phyloP scores from a whole-genome alignment of 2,113 vertebrate genomes.

The Heptranchias perlo region DNA sequence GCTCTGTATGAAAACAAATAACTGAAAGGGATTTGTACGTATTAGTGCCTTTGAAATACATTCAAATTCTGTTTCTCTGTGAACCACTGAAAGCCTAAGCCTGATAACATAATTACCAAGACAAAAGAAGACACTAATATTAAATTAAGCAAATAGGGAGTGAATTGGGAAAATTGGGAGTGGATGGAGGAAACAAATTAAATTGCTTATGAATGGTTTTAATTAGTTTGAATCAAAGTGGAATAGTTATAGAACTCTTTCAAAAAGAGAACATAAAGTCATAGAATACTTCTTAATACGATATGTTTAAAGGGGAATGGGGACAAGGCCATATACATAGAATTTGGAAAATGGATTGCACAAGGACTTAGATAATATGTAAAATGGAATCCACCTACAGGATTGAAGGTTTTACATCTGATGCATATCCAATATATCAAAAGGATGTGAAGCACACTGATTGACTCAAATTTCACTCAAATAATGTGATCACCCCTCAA shows the following conservation, averaged over 20 bases:
- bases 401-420: neutral
- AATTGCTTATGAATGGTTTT: neutral
- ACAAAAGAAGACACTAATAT: neutral
- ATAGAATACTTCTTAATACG: neutral
- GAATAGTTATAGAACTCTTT: neutral
- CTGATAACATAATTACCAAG: neutral
- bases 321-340: too few relatives aligned
- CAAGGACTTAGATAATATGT: neutral
- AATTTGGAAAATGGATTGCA: neutral
- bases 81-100: neutral
- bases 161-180: neutral
- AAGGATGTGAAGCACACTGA: neutral
- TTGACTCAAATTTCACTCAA: neutral
- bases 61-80: neutral
- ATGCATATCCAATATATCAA: neutral
- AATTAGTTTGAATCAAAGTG: slow-evolving; percentile 3
- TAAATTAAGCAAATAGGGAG: neutral
- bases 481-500: neutral
- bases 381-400: neutral
- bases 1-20: neutral
- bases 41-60: neutral
- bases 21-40: neutral
- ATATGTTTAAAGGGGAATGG: neutral
- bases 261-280: neutral
- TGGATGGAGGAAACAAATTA: slow-evolving; percentile 11